A percentile compares a stretch with the other conserved stretches of the same genome.
These are phyloP conservation scores for Prionace glauca DNA, from an alignment of 2,797 vertebrate species.

Conservation along the genomic window DNA sequence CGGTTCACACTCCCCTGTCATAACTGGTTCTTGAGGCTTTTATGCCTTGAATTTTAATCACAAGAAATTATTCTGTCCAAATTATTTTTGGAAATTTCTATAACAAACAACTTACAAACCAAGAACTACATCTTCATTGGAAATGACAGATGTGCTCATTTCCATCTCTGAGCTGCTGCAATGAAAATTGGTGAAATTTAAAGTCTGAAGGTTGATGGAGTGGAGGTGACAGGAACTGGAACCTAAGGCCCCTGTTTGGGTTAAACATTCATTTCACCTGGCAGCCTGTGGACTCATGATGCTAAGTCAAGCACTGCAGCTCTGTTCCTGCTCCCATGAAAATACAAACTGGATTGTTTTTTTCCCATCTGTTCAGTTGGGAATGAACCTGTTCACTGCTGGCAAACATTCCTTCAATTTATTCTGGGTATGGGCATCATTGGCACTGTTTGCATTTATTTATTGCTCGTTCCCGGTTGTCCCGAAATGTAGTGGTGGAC, in stretches of 20 bases:
- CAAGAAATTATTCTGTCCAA: constrained; percentile 30
- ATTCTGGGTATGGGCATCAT: not conserved
- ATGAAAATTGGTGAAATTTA: constrained; percentile 6
- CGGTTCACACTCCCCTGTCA: not conserved
- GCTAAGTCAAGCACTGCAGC: not conserved
- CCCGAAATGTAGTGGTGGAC: too few species aligned
- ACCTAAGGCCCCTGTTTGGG: not conserved
- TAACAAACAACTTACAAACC: not conserved
- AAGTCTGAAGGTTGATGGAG: not conserved
- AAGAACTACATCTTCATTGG: not conserved
- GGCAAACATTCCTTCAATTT: not conserved
- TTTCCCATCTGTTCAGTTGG: not conserved
- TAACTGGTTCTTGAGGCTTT: not conserved
- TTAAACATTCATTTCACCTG: not conserved
- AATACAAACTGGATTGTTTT: not conserved
- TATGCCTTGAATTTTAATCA: constrained; percentile 5
- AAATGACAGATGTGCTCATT: not conserved
- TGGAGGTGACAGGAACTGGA: not conserved
- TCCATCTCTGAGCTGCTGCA: not conserved
- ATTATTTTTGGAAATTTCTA: constrained; percentile 31
- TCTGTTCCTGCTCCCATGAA: not conserved
- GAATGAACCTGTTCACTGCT: not conserved
- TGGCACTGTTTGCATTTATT: not conserved
- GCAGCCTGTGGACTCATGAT: not conserved
- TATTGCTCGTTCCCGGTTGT: not conserved